Percentiles rank a stretch among this genome's conserved stretches.
These are phyloP conservation scores for Cryptocheilus praepositus DNA, from an alignment of 2,888 invertebrate species.

Conservation along the genomic window DNA sequence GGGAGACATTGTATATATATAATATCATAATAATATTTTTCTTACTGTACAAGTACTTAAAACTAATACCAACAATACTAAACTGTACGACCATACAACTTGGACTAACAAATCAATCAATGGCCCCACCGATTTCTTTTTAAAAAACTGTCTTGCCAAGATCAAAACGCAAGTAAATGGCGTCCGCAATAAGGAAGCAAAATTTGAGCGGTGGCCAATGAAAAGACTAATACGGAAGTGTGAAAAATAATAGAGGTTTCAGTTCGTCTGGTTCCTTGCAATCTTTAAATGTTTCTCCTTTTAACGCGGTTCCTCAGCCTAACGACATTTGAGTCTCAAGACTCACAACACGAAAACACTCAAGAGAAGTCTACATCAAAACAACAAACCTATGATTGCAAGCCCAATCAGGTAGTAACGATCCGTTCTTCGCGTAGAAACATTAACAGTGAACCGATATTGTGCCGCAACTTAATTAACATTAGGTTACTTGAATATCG, in stretches of 20 bases:
- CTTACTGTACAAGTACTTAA: no score
- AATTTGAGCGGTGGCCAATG: slow-evolving; percentile 1
- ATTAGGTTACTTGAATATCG: no score
- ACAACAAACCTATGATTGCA: slow-evolving; percentile 25
- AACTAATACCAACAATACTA: no score
- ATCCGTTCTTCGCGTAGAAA: neutral
- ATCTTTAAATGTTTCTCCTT: neutral
- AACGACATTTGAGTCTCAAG: neutral
- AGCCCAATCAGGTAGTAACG: slow-evolving; percentile 21
- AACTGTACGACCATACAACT: no score
- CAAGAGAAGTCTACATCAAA: slow-evolving; percentile 8
- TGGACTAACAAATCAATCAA: no score
- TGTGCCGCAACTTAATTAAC: neutral
- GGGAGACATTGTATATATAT: no score
- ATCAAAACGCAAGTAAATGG: no score
- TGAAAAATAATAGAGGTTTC: slow-evolving; percentile 1
- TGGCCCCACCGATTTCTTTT: no score
- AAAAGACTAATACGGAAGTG: slow-evolving; percentile 4
- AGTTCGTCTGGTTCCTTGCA: neutral
- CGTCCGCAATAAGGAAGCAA: slow-evolving; percentile 60
- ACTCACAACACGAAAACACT: neutral
- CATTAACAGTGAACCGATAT: neutral
- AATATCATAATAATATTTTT: no score
- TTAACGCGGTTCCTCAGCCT: neutral
- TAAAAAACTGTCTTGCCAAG: no score